Percentiles rank a stretch among this genome's conserved stretches.
Evolutionary conservation across 1,140 invertebrate genomes (phyloP).

Genomic region (Rhopalosiphum padi): DNA sequence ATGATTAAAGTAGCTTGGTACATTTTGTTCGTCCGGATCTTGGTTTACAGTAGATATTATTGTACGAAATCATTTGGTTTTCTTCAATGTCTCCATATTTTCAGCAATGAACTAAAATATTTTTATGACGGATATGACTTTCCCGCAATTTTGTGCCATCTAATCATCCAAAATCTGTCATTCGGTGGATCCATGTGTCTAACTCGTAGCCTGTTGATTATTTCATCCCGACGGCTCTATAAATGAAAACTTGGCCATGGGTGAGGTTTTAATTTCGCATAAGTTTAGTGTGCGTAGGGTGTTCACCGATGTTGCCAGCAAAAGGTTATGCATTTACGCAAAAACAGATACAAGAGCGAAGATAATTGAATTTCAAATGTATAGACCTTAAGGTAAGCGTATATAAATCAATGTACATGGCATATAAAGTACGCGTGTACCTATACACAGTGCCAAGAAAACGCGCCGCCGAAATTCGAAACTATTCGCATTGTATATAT

Average conservation of each 20-base stretch:
- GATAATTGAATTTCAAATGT: not conserved
- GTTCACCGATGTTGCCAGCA: not conserved
- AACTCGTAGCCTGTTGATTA: not conserved
- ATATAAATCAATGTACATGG: not conserved
- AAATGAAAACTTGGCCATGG: not conserved
- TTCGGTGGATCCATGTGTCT: not conserved
- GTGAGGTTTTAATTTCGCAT: not conserved
- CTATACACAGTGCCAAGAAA: not conserved
- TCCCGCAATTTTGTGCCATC: not conserved
- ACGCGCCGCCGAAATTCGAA: not conserved
- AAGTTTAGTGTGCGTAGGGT: not conserved
- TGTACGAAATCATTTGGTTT: no score
- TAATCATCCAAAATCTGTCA: not conserved
- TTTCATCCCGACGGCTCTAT: not conserved
- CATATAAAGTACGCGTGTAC: not conserved
- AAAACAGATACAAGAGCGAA: not conserved
- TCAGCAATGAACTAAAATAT: no score
- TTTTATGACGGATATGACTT: not conserved
- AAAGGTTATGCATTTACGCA: not conserved
- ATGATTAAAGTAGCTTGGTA: no score
- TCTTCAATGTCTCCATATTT: no score
- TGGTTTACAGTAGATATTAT: no score
- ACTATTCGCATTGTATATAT: constrained; percentile 10
- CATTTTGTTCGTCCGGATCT: no score
- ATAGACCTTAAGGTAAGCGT: not conserved